A percentile compares a stretch with the other conserved stretches of the same genome.
Evolutionary conservation across 2,888 invertebrate species (phyloP).

Genomic region (Xylota sylvarum): DNA sequence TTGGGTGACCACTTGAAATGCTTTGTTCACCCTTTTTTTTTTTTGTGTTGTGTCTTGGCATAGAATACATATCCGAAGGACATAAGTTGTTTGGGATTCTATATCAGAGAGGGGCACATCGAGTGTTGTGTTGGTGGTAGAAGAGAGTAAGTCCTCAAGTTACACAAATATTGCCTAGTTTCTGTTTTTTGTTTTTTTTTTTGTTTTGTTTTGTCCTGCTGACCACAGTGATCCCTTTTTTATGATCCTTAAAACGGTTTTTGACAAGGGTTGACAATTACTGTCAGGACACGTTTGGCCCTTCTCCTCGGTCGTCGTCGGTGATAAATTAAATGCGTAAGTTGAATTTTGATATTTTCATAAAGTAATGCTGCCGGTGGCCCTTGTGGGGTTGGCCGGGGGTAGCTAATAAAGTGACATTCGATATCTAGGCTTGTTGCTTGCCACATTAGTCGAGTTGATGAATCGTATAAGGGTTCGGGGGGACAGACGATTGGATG

Average conservation of each 20-base stretch:
- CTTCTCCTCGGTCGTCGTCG: slow-evolving; percentile 22
- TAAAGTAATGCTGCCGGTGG: slow-evolving; percentile 25
- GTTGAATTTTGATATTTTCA: slow-evolving; percentile 70
- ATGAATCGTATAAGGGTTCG: slow-evolving; percentile 19
- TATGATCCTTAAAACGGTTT: slow-evolving; percentile 48
- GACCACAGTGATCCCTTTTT: slow-evolving; percentile 61
- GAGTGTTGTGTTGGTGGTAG: neutral
- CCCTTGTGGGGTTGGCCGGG: neutral
- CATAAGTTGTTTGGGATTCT: slow-evolving; percentile 27
- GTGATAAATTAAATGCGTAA: slow-evolving; percentile 65
- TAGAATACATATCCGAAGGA: slow-evolving; percentile 28
- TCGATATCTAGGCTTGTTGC: slow-evolving; percentile 56
- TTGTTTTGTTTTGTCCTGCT: slow-evolving; percentile 32
- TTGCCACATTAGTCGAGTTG: slow-evolving; percentile 39
- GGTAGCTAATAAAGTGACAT: slow-evolving; percentile 61
- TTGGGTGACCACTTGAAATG: slow-evolving; percentile 26
- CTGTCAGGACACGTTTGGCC: slow-evolving; percentile 62
- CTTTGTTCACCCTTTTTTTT: slow-evolving; percentile 16
- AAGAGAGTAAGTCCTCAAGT: slow-evolving; percentile 32
- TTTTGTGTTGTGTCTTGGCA: neutral
- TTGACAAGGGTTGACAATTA: slow-evolving; percentile 71
- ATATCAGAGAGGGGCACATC: slow-evolving; percentile 10
- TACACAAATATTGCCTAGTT: slow-evolving; percentile 52
- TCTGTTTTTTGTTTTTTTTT: neutral
- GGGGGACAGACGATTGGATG: neutral